phyloP scores from a whole-genome alignment of 1,140 invertebrate genomes.

The Globodera ellingtonae region DNA sequence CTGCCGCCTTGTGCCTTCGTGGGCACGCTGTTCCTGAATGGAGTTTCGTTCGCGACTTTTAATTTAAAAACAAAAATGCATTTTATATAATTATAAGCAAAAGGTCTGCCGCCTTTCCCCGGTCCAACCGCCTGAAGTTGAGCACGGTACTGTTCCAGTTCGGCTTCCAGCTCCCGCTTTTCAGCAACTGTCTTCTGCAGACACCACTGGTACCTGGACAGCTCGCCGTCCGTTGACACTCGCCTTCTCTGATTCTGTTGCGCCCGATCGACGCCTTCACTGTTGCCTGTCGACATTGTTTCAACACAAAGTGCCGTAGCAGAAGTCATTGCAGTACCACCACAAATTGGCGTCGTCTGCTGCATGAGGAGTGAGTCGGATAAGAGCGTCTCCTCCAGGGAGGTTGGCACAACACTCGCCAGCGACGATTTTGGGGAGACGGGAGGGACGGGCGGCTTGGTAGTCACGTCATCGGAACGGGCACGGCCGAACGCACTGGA shows the following conservation, averaged over 20 bases:
- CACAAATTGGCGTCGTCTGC: background rate
- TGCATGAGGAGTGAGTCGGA: background rate
- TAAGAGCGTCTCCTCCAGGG: background rate
- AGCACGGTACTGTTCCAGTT: slow-evolving; percentile 41
- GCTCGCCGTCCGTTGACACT: slow-evolving; percentile 33
- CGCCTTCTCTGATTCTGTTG: slow-evolving; percentile 16
- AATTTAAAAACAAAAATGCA: slow-evolving; percentile 2
- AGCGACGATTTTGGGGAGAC: slow-evolving; percentile 22
- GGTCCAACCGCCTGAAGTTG: slow-evolving; percentile 47
- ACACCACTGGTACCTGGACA: slow-evolving; percentile 43
- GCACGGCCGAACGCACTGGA: background rate
- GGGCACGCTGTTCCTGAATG: slow-evolving; percentile 53
- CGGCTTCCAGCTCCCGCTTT: slow-evolving; percentile 49
- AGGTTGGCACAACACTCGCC: background rate
- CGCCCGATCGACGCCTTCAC: background rate
- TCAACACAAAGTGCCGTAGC: background rate
- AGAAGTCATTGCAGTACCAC: no score
- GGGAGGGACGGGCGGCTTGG: slow-evolving; percentile 20
- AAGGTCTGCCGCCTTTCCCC: background rate
- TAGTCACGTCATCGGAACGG: slow-evolving; percentile 1
- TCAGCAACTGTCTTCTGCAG: slow-evolving; percentile 49
- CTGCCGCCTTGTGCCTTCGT: slow-evolving; percentile 51
- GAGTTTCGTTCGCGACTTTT: no score
- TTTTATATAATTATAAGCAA: slow-evolving; percentile 8
- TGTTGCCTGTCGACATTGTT: slow-evolving; percentile 4